Evolutionary conservation across 2,113 vertebrate genomes (phyloP).

Genomic region (Lophura nycthemera): DNA sequence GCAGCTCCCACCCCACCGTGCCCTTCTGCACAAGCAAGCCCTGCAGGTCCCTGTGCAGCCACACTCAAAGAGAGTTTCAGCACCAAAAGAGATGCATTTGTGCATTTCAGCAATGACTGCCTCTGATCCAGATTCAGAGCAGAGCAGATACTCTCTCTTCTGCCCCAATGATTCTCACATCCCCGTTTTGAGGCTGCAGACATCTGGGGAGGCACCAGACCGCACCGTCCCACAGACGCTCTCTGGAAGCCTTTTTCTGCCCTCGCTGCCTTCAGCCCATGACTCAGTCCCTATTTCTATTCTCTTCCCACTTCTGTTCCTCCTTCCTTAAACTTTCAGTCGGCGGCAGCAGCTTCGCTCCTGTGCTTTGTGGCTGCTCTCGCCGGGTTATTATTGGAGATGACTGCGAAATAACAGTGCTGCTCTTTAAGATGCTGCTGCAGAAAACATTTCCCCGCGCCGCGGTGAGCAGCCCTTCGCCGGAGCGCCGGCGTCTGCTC

Average conservation of each 20-base stretch:
- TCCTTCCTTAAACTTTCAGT: constrained; percentile 45
- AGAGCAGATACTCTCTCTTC: not conserved
- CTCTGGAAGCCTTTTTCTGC: not conserved
- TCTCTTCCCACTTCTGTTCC: constrained; percentile 56
- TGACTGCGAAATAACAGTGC: constrained; percentile 48
- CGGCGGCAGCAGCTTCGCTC: constrained; percentile 48
- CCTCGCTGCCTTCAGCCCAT: constrained; percentile 2
- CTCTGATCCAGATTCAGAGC: not conserved
- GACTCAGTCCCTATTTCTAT: constrained; percentile 61
- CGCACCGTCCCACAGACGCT: not conserved
- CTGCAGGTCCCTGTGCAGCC: not conserved
- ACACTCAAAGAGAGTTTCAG: not conserved
- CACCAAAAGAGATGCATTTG: not conserved
- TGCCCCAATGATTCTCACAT: not conserved
- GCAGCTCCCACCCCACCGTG: not conserved
- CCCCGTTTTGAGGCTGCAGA: not conserved
- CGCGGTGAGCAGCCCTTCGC: constrained; percentile 59
- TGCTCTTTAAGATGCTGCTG: constrained; percentile 57
- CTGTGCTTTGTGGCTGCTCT: constrained; percentile 50
- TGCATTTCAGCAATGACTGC: not conserved
- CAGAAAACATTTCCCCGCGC: constrained; percentile 65
- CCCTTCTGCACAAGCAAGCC: not conserved
- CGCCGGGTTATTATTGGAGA: constrained; percentile 54
- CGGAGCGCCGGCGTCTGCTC: constrained; percentile 69
- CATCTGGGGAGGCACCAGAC: not conserved